phyloP scores from a whole-genome alignment of 2,888 invertebrate species.

The Heteropelma amictum region DNA sequence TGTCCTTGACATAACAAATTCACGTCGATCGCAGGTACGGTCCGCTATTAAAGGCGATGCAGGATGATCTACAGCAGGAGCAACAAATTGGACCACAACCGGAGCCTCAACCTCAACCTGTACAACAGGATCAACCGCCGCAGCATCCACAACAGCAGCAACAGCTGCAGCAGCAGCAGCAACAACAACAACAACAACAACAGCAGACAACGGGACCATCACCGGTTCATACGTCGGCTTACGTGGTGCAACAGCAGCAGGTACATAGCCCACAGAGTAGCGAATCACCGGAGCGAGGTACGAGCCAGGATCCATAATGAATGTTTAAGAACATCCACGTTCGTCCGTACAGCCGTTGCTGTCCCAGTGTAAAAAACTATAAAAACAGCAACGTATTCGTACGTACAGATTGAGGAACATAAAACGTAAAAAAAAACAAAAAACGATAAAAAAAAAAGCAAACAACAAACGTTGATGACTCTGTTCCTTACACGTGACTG shows the following conservation, averaged over 20 bases:
- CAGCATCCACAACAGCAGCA: constrained; percentile 51
- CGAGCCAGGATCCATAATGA: constrained; percentile 76
- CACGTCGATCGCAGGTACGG: constrained; percentile 53
- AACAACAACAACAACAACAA: constrained; percentile 56
- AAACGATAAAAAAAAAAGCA: constrained; percentile 1
- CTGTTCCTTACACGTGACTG: constrained; percentile 30
- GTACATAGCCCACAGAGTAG: constrained; percentile 68
- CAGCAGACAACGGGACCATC: constrained; percentile 55
- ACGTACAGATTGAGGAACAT: constrained; percentile 65
- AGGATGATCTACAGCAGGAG: constrained; percentile 53
- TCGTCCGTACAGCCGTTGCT: constrained; percentile 60
- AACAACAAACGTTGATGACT: constrained; percentile 44
- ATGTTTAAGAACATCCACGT: constrained; percentile 59
- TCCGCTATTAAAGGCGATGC: constrained; percentile 56
- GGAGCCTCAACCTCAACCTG: constrained; percentile 33
- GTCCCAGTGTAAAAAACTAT: constrained; percentile 62
- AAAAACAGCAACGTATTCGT: constrained; percentile 55
- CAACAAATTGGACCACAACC: constrained; percentile 48
- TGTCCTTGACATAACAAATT: constrained; percentile 42
- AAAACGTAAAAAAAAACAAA: background rate
- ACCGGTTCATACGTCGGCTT: constrained; percentile 50
- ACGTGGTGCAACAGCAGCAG: constrained; percentile 58
- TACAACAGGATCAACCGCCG: constrained; percentile 57
- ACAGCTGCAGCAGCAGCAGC: constrained; percentile 41
- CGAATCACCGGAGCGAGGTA: constrained; percentile 71